Conservation (phyloP, 2,113 vertebrate species). For the Uropsilus gracilis region DNA sequence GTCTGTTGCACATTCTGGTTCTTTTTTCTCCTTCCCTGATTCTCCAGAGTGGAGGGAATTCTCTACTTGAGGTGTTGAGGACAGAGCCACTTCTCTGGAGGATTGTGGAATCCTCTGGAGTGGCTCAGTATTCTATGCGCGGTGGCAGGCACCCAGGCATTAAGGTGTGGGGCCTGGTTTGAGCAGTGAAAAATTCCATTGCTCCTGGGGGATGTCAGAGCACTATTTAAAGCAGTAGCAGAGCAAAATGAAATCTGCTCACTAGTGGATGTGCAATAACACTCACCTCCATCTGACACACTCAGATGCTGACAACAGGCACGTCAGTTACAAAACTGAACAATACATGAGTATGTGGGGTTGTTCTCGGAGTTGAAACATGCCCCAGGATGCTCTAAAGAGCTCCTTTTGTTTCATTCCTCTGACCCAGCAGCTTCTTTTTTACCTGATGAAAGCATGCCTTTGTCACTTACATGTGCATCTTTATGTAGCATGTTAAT, state of each 20-base stretch:
- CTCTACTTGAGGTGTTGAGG: slow-evolving; percentile 13
- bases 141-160: not conserved
- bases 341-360: not conserved
- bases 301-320: not conserved
- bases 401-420: not conserved
- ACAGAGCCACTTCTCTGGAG: not conserved
- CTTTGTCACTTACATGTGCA: not conserved
- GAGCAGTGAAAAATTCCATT: slow-evolving; percentile 3
- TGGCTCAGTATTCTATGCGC: not conserved
- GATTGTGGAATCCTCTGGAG: not conserved
- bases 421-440: not conserved
- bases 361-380: not conserved
- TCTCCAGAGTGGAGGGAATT: slow-evolving; percentile 35
- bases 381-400: not conserved
- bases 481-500: not conserved
- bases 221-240: not conserved
- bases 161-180: not conserved
- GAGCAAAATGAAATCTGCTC: slow-evolving; percentile 45
- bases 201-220: slow-evolving; percentile 12
- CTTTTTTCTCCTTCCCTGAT: slow-evolving; percentile 19
- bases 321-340: not conserved
- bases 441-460: slow-evolving; percentile 16
- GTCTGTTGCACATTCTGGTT: slow-evolving; percentile 8
- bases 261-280: not conserved
- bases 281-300: not conserved